A percentile compares a stretch with the other conserved stretches of the same genome.
Evolutionary conservation across 2,888 invertebrate genomes (phyloP).

Genomic region (Hemistola chrysoprasaria): DNA sequence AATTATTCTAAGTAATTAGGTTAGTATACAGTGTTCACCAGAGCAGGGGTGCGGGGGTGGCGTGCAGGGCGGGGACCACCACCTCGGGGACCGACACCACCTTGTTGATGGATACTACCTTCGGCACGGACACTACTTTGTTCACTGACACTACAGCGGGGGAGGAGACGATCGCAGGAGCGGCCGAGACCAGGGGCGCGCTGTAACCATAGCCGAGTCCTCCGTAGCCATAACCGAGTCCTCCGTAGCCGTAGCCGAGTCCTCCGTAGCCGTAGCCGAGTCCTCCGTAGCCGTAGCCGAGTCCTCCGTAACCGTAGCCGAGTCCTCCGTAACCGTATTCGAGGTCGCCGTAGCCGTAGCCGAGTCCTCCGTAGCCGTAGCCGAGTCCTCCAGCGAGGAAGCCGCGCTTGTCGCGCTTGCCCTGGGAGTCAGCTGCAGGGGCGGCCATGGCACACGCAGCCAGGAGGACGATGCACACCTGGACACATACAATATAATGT

Average conservation of each 20-base stretch:
- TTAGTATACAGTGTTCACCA: neutral
- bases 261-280: conserved; percentile 26
- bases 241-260: conserved; percentile 27
- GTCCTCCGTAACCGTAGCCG: conserved; percentile 20
- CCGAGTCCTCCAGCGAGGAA: conserved; percentile 4
- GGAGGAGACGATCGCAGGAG: conserved; percentile 20
- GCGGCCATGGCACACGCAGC: conserved; percentile 38
- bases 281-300: conserved; percentile 13
- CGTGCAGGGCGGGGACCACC: conserved; percentile 44
- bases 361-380: conserved; percentile 20
- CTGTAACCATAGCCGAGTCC: conserved; percentile 15
- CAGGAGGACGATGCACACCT: conserved; percentile 43
- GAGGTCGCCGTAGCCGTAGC: no score
- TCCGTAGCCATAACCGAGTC: conserved; percentile 16
- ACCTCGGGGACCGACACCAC: conserved; percentile 51
- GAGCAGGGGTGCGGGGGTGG: conserved; percentile 36
- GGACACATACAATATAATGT: no score
- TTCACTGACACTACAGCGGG: conserved; percentile 35
- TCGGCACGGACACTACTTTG: conserved; percentile 48
- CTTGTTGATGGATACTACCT: conserved; percentile 45
- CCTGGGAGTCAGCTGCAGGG: conserved; percentile 26
- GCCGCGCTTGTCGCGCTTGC: conserved; percentile 48
- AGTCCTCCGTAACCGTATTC: neutral
- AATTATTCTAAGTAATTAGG: no score
- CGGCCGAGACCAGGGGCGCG: conserved; percentile 35